Percentiles rank a stretch among this genome's conserved stretches.
phyloP scores from a whole-genome alignment of 2,113 vertebrate genomes.

The Lates calcarifer region DNA sequence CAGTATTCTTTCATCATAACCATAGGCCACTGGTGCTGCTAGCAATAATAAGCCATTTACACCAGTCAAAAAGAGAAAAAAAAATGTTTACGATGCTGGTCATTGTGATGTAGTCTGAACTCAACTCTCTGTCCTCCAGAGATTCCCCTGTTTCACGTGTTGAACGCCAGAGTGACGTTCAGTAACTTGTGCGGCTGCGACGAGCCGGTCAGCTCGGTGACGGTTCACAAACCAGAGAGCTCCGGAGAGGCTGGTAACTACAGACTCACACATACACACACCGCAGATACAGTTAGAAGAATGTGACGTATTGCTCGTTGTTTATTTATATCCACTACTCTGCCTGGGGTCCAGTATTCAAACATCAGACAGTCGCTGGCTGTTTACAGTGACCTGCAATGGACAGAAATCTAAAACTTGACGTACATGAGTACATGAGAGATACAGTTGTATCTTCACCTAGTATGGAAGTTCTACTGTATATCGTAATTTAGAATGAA shows the following conservation, averaged over 20 bases:
- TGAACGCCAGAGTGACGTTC: constrained; percentile 88
- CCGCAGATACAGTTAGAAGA: background rate
- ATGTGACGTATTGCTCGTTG: background rate
- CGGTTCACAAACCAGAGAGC: constrained; percentile 74
- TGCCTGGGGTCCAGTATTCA: background rate
- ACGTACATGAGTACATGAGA: too few species aligned
- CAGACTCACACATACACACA: background rate
- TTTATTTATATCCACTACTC: background rate
- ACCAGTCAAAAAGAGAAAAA: background rate
- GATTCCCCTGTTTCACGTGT: constrained; percentile 87
- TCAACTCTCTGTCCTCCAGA: constrained; percentile 69
- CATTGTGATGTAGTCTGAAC: background rate
- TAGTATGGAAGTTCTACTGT: too few species aligned
- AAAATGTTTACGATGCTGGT: background rate
- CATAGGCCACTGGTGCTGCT: background rate
- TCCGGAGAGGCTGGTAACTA: constrained; percentile 77
- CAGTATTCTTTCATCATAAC: background rate
- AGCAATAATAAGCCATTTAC: background rate
- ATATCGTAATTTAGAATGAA: too few species aligned
- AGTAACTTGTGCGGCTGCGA: constrained; percentile 88
- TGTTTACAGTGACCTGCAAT: background rate
- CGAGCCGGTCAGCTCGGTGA: constrained; percentile 85
- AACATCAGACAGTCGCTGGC: background rate
- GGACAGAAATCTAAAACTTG: background rate
- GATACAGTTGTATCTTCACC: too few species aligned